Evolutionary conservation across 2,113 vertebrate species (phyloP), one percentile per base, ranked within the genome.

Genomic region (Australoheros scitulus): DNA sequence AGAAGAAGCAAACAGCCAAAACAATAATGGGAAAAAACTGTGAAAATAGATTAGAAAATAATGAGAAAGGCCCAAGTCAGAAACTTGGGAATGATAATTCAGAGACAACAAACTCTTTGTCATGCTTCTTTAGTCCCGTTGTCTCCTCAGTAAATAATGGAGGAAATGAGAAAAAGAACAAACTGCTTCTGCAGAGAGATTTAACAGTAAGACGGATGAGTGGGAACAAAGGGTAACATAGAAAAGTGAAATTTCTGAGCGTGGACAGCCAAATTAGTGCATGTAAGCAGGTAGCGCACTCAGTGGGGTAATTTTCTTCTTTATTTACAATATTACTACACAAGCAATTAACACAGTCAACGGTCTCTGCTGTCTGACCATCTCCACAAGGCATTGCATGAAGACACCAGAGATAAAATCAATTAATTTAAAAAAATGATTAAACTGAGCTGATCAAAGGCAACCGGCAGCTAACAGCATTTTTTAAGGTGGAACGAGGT

Each of bases 101-200:
- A 61, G 29, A 20, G 32, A 70, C 24, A 29, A 43, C 17, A 47
- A 26, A 1, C 43, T 26, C 63, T 18, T 47, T 68, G 38, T 50
- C 15, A 9, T 47, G 38, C 43, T 26, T 83, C 88, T 91, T 89
- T 83, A 82, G 87, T 93, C 87, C 87, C 87, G 76, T 85, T 88
- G 82, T 85, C 74, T 78, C 29, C 88, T 93, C 87, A 80, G 92
- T 91, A 90, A 92, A 94, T 89, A 93, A 91, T 83, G 78, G 79
- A 74, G 41, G 80, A 72, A 36, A 85, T 70, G 61, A 86, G 32
- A 32, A 41, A 65, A 79, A 82, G 83, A 87, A 88, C 70, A 83
- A 89, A 92, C 77, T 75, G 64, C 47, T 29, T 50, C 9, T 24
- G 26, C 24, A 70, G 58, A 79, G 70, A 85, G 61, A 72, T 88